Evolutionary conservation across 2,113 vertebrate genomes (phyloP).

Genomic region (Ammospiza caudacuta): DNA sequence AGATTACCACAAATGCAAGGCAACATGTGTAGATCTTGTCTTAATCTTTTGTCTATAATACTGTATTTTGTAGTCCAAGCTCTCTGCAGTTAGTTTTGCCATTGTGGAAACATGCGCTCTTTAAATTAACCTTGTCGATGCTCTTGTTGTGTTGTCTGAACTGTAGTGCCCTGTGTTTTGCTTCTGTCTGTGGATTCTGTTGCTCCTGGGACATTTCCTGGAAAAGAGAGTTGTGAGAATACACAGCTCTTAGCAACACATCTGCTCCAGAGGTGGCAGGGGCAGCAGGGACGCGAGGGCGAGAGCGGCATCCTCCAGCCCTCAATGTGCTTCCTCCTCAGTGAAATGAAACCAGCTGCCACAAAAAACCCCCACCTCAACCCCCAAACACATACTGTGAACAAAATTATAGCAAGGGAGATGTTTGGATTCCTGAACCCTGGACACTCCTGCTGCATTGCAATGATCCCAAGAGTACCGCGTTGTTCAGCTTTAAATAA

Average conservation of each 20-base stretch:
- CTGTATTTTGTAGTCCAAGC: constrained; percentile 80
- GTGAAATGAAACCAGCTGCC: not conserved
- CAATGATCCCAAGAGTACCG: rapidly evolving
- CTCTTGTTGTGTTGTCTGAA: constrained; percentile 98
- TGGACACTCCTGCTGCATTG: rapidly evolving
- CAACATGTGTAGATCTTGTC: constrained; percentile 94
- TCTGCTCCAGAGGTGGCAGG: not conserved
- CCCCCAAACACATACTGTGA: not conserved
- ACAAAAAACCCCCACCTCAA: not conserved
- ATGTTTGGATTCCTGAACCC: not conserved
- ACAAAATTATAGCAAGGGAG: not conserved
- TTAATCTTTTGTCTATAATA: constrained; percentile 83
- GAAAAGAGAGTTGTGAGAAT: constrained; percentile 63
- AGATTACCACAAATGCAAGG: constrained; percentile 99
- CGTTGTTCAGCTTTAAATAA: not conserved
- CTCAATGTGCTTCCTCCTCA: rapidly evolving
- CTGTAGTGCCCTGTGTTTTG: constrained; percentile 99
- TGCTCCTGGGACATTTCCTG: constrained; percentile 99
- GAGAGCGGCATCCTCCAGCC: not conserved
- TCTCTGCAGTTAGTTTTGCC: constrained; percentile 77
- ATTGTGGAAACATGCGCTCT: constrained; percentile 83
- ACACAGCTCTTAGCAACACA: not conserved
- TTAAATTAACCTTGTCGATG: constrained; percentile 98
- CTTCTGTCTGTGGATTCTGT: constrained; percentile 98
- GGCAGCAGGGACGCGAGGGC: rapidly evolving